Conservation (phyloP, 2,113 vertebrate species). For the Macaca nemestrina region DNA sequence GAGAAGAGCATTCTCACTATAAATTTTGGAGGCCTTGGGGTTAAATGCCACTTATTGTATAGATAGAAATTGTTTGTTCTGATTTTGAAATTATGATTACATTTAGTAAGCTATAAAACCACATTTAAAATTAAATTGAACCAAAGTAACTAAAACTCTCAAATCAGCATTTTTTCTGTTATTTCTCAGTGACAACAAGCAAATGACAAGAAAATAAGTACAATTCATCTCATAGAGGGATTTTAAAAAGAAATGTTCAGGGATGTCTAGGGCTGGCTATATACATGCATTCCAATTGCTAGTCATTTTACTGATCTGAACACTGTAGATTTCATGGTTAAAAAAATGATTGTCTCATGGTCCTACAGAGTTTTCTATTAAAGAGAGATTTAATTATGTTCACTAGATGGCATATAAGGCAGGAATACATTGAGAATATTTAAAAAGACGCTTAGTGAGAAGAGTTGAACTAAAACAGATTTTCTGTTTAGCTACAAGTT, state of each 20-base stretch:
- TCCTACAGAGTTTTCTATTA: conserved; percentile 20
- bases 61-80: conserved; percentile 6
- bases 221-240: background rate
- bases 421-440: background rate
- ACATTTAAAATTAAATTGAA: conserved; percentile 33
- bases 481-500: background rate
- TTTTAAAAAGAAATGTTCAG: background rate
- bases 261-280: background rate
- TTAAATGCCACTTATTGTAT: conserved; percentile 6
- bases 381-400: conserved; percentile 6
- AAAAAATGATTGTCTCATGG: background rate
- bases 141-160: background rate
- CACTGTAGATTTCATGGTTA: background rate
- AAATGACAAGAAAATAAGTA: background rate
- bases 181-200: conserved; percentile 13
- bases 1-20: background rate
- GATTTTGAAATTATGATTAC: background rate
- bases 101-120: conserved; percentile 13
- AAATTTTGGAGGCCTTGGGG: background rate
- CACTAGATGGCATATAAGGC: background rate
- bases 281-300: background rate
- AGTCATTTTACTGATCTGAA: conserved; percentile 1
- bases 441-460: background rate
- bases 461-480: background rate
- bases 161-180: conserved; percentile 12